These are phyloP conservation scores for Natator depressus DNA, from an alignment of 2,113 vertebrate genomes.

Conservation along the genomic window DNA sequence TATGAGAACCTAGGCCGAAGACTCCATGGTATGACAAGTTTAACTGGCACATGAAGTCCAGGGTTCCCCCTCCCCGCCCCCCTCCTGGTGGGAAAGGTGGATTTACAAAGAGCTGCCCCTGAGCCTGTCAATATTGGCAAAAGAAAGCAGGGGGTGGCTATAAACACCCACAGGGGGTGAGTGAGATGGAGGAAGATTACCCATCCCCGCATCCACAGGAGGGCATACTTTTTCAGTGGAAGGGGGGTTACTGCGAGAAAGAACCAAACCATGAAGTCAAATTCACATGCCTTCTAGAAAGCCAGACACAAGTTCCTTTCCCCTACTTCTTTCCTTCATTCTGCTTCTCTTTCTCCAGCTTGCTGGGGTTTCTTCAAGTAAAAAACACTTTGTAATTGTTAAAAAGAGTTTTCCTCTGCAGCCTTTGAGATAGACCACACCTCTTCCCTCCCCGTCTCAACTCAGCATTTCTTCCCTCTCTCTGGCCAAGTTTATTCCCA, in stretches of 20 bases:
- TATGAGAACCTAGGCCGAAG: not conserved
- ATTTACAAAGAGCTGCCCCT: rapidly evolving
- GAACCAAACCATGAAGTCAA: not conserved
- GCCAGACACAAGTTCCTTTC: not conserved
- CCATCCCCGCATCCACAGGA: not conserved
- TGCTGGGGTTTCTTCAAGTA: not conserved
- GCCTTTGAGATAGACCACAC: not conserved
- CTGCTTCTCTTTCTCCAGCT: not conserved
- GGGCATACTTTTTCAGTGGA: not conserved
- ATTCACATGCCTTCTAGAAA: not conserved
- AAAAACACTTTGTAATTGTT: not conserved
- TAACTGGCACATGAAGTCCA: rapidly evolving
- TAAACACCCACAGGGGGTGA: not conserved
- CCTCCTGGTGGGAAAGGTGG: not conserved
- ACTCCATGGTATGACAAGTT: not conserved
- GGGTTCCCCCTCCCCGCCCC: no score
- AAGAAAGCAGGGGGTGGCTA: not conserved
- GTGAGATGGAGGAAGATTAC: not conserved
- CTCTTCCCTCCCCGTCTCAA: not conserved
- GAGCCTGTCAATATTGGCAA: rapidly evolving
- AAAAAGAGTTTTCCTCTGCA: not conserved
- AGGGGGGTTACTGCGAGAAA: not conserved
- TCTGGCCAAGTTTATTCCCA: not conserved
- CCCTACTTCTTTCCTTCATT: not conserved
- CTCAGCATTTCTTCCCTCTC: not conserved